Conservation (phyloP, 2,888 invertebrate genomes). For the Melangyna quadrimaculata region DNA sequence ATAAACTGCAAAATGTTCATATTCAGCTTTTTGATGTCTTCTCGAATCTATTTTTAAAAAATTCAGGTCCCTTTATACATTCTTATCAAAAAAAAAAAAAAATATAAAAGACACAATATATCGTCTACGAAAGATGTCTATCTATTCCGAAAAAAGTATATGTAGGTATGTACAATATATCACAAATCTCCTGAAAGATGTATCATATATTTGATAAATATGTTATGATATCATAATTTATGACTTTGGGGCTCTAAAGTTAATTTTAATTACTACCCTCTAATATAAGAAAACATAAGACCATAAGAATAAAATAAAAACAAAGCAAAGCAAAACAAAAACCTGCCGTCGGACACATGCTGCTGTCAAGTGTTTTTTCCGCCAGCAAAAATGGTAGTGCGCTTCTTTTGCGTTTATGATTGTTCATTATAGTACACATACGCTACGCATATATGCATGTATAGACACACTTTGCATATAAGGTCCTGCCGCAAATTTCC, state of each 20-base stretch:
- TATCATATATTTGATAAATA: constrained; percentile 63
- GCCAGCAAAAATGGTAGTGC: constrained; percentile 68
- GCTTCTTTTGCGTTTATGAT: constrained; percentile 27
- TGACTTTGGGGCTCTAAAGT: constrained; percentile 63
- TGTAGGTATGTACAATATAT: constrained; percentile 45
- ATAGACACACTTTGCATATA: constrained; percentile 64
- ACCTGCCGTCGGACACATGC: constrained; percentile 67
- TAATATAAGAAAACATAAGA: constrained; percentile 36
- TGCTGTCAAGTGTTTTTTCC: constrained; percentile 69
- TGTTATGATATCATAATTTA: constrained; percentile 68
- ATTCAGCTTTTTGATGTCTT: neutral
- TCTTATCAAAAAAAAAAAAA: neutral
- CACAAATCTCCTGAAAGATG: constrained; percentile 61
- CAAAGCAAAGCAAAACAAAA: constrained; percentile 16
- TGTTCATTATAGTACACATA: too few species aligned
- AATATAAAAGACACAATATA: neutral
- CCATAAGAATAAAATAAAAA: neutral
- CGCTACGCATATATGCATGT: neutral
- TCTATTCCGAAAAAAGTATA: neutral
- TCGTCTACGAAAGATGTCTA: constrained; percentile 16
- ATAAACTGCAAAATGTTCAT: too few species aligned
- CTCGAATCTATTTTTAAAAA: neutral
- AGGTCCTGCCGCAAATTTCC: constrained; percentile 60
- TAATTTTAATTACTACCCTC: constrained; percentile 71
- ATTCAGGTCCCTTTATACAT: neutral